Conservation (phyloP, 2,113 vertebrate species). For the Hemichromis elongatus region DNA sequence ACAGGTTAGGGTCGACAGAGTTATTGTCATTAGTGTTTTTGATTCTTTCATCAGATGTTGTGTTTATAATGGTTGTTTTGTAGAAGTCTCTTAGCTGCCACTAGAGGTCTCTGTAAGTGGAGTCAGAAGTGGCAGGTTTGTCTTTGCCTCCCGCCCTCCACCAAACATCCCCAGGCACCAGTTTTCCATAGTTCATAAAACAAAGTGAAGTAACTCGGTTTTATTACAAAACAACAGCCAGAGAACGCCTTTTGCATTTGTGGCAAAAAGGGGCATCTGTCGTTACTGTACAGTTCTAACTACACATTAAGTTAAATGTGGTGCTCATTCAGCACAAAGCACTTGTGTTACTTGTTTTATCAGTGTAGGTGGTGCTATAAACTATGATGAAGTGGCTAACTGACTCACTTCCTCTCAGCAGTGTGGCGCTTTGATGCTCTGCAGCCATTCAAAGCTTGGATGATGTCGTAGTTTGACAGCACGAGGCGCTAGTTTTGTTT, state of each 20-base stretch:
- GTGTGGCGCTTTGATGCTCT: neutral
- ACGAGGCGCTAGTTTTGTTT: neutral
- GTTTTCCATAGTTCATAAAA: neutral
- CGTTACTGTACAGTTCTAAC: neutral
- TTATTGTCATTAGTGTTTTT: neutral
- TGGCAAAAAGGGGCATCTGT: neutral
- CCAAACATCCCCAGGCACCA: neutral
- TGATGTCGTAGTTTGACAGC: neutral
- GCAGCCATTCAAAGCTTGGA: neutral
- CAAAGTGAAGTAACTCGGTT: neutral
- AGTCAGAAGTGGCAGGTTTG: neutral
- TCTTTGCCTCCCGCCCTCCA: neutral
- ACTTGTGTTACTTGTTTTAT: neutral
- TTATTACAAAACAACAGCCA: neutral
- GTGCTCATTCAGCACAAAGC: neutral
- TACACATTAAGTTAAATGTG: neutral
- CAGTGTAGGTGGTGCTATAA: neutral
- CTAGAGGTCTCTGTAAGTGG: neutral
- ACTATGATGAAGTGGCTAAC: neutral
- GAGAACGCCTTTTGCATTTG: neutral
- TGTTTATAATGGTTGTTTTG: neutral
- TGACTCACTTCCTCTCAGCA: neutral
- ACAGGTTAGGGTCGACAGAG: neutral
- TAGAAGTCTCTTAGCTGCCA: neutral
- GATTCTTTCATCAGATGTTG: neutral